Base-by-base conservation (phyloP, 2,113 vertebrate genomes). In the Acanthisitta chloris region DNA sequence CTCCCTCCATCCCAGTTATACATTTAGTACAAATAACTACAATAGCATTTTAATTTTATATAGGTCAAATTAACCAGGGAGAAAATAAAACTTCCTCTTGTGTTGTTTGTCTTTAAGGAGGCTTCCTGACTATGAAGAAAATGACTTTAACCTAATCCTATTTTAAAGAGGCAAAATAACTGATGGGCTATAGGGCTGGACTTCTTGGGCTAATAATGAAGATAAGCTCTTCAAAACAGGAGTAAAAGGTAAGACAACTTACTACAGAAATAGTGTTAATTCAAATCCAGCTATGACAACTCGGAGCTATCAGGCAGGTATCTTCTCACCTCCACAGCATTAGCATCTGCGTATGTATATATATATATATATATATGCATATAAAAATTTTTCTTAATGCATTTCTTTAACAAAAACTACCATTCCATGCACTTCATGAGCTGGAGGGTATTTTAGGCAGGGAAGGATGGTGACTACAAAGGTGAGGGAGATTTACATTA, bases 271-370 rank as follows among this genome's bases (percentile, higher is more conserved):
- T 4, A 0, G 48, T 79, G 58, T 57, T 79, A 84, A 91, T 87
- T 85, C 81, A 73, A 33, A 95, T 67, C 74, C 49, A 92, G 11
- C 82, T 59, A 38, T 6, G 20, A 80, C 61, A 88, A 61, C 51
- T 76, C 72, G 64, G 61, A 77, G 69, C 55, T 59, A 79, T 92
- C 81, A 80, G 52, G 65, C 65, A 92, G 73, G 67, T 95, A 25
- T 83, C 78, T 86, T 85, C 77, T 96, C 72, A 91, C 64, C 72
- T 92, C 81, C 84, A 78, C 59, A 91, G 64, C 65, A 89, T 94
- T 89, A 3, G 4, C 61, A 92, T 70, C 40, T 82, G 2, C 86
- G 45, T 71, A 19, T 67, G n/a, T 67, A 34, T 73, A 42, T 80
- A 59, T 73, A 77, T 36, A 59, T 73, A 77, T 36, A 54, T 29